Conservation (phyloP, 2,113 vertebrate species). For the Hyperopisus bebe region DNA sequence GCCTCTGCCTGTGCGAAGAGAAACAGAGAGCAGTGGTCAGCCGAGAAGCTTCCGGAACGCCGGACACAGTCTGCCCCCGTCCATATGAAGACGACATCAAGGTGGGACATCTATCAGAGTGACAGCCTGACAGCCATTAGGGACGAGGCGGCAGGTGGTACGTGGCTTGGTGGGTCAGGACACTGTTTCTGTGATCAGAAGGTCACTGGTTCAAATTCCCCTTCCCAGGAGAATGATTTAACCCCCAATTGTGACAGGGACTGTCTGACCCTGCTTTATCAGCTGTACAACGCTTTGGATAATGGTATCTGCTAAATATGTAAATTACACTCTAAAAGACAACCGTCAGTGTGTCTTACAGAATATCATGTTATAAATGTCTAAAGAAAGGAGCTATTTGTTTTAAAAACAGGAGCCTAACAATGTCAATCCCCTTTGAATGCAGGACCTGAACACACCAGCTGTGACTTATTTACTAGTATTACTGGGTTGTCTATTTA, state of each 20-base stretch:
- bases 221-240: neutral
- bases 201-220: neutral
- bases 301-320: neutral
- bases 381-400: neutral
- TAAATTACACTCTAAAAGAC: neutral
- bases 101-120: neutral
- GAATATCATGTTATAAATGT: neutral
- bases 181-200: neutral
- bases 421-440: neutral
- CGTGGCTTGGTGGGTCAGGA: neutral
- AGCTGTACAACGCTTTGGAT: neutral
- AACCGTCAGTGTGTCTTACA: neutral
- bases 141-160: neutral
- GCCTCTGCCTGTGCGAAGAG: conserved; percentile 75
- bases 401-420: neutral
- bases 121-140: neutral
- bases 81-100: neutral
- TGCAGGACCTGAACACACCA: neutral
- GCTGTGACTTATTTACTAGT: neutral
- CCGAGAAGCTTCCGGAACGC: neutral
- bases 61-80: neutral
- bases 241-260: neutral
- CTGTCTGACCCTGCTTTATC: neutral
- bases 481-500: neutral
- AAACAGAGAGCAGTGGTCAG: conserved; percentile 6